Evolutionary conservation across 2,797 vertebrate species (phyloP).

Genomic region (Melanotaenia nigrans): DNA sequence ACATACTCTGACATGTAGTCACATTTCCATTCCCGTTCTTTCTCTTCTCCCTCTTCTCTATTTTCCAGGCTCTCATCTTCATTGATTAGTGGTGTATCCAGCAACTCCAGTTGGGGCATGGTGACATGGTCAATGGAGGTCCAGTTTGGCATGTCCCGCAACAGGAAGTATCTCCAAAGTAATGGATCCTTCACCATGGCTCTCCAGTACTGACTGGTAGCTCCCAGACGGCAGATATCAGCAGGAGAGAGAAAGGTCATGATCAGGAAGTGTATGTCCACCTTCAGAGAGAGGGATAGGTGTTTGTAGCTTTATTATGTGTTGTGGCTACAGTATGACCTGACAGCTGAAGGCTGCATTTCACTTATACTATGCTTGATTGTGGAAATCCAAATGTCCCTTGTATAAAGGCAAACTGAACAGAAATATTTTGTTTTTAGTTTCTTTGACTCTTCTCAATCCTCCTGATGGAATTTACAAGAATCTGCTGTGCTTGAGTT

Average conservation of each 20-base stretch:
- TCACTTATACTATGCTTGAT: not conserved
- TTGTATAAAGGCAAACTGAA: not conserved
- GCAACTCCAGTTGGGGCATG: constrained; percentile 84
- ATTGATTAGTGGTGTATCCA: constrained; percentile 74
- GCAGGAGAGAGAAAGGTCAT: constrained; percentile 89
- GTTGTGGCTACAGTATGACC: not conserved
- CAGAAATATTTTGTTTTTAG: too few species aligned
- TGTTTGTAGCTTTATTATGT: not conserved
- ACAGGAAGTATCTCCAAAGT: constrained; percentile 91
- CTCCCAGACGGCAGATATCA: constrained; percentile 89
- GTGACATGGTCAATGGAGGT: constrained; percentile 88
- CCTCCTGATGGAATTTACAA: not conserved
- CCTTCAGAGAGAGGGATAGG: constrained; percentile 72
- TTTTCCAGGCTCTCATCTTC: constrained; percentile 63
- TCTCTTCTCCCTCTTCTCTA: constrained; percentile 49
- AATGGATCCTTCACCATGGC: constrained; percentile 88
- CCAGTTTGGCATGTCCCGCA: constrained; percentile 90
- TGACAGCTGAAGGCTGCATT: not conserved
- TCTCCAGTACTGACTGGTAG: constrained; percentile 89
- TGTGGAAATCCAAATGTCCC: not conserved
- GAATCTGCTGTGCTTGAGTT: too few species aligned
- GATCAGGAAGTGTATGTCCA: constrained; percentile 88
- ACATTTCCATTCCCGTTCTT: constrained; percentile 37
- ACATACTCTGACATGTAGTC: constrained; percentile 94
- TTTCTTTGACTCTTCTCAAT: not conserved